A percentile compares a stretch with the other conserved stretches of the same genome.
These are phyloP conservation scores for Malacoraja senta DNA, from an alignment of 2,797 vertebrate genomes.

Conservation along the genomic window DNA sequence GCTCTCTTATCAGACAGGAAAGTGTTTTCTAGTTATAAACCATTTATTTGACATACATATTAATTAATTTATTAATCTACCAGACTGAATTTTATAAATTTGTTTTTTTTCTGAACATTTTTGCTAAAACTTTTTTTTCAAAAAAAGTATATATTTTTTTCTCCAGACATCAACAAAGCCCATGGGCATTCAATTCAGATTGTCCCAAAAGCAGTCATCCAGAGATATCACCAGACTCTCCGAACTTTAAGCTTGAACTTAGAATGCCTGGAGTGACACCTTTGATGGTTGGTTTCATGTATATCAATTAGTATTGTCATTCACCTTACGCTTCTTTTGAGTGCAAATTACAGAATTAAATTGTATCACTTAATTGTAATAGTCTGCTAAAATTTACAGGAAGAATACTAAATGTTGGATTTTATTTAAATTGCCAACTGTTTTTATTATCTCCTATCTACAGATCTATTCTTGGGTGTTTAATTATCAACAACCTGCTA, in stretches of 20 bases:
- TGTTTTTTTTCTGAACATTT: neutral
- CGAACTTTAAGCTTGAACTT: conserved; percentile 78
- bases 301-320: neutral
- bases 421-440: neutral
- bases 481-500: too few relatives aligned
- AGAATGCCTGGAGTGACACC: conserved; percentile 82
- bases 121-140: neutral
- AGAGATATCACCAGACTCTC: conserved; percentile 59
- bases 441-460: too few relatives aligned
- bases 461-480: too few relatives aligned
- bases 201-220: conserved; percentile 64
- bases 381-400: neutral
- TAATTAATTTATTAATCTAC: neutral
- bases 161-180: conserved; percentile 68
- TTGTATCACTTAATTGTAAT: neutral
- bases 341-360: neutral
- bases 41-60: neutral
- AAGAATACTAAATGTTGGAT: neutral
- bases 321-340: neutral
- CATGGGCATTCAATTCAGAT: conserved; percentile 60
- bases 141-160: conserved; percentile 28
- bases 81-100: neutral
- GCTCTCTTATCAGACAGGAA: neutral
- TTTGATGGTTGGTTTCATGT: conserved; percentile 60
- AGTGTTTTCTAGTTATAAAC: neutral